phyloP scores from a whole-genome alignment of 2,113 vertebrate genomes.

The Pedionomus torquatus region DNA sequence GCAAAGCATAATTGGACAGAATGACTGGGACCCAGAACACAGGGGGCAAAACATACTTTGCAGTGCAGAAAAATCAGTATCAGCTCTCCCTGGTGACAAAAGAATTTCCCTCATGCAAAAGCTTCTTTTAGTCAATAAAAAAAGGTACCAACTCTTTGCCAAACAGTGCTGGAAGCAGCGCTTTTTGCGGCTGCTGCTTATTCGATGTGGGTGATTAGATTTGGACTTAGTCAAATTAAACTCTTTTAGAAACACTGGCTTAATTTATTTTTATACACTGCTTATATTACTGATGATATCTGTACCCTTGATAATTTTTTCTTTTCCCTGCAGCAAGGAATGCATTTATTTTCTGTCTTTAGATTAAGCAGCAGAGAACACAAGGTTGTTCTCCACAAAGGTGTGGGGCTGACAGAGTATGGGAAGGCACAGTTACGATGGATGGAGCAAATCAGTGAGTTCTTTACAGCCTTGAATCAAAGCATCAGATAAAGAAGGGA shows the following conservation, averaged over 20 bases:
- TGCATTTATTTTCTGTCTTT: not conserved
- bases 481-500: conserved; percentile 38
- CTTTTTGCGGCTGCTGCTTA: not conserved
- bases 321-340: not conserved
- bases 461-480: conserved; percentile 15
- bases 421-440: not conserved
- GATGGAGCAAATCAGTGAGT: not conserved
- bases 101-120: not conserved
- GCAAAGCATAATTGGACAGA: not conserved
- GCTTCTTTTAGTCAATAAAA: not conserved
- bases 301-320: not conserved
- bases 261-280: conserved; percentile 31
- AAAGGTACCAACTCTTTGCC: not conserved
- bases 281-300: conserved; percentile 36
- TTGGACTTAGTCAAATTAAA: conserved; percentile 40
- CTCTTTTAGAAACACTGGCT: not conserved
- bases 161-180: not conserved
- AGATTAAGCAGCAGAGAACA: conserved; percentile 2
- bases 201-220: conserved; percentile 21
- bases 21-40: not conserved
- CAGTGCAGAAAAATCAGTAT: not conserved
- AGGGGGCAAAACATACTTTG: not conserved
- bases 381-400: not conserved
- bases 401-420: not conserved
- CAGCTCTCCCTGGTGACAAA: not conserved